Base-by-base conservation (phyloP, 2,888 invertebrate species). In the Polymixis flavicincta region DNA sequence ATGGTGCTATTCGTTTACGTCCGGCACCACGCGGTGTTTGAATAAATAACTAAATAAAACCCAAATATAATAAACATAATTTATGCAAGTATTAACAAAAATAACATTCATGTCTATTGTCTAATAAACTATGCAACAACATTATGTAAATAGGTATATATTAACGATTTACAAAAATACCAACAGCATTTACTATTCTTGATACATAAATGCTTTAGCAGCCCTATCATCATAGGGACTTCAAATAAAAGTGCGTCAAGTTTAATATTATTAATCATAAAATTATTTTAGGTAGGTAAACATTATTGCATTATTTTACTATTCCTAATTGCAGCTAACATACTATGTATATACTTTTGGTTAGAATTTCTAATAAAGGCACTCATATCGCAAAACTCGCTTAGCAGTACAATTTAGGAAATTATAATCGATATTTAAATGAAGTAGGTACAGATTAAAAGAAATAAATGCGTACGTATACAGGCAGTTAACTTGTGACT, bases 51-150 rank as follows among this genome's bases (percentile, higher is more conserved):
- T n/a, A n/a, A n/a, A 66, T 59, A 67, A 74, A 83, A 63, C 8
- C 0, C 65, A 69, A 57, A 59, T 19, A 17, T 54, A 83, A 57
- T 72, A 76, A 73, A 83, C 32, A 72, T 76, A 80, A 68, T 80
- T 74, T 76, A 66, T 57, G 65, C 50, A 66, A 65, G 50, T 63
- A 32, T 81, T 66, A 76, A 78, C 80, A 83, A 78, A 85, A 75
- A 86, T 79, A 85, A 78, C 79, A 82, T 78, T 61, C 32, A 59
- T 74, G 61, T 76, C 71, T 84, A 74, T 55, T 74, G 61, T 76
- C 71, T 84, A 74, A 45, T 60, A 64, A 73, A 65, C 74, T 82
- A 84, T 55, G 37, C 79, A 79, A 60, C 71, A 78, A 77, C 59
- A 50, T 52, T 45, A 28, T 74, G 22, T 52, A 74, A 52, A 79